Base-by-base conservation (phyloP, 1,140 invertebrate genomes). In the Sycophaga agraensis region DNA sequence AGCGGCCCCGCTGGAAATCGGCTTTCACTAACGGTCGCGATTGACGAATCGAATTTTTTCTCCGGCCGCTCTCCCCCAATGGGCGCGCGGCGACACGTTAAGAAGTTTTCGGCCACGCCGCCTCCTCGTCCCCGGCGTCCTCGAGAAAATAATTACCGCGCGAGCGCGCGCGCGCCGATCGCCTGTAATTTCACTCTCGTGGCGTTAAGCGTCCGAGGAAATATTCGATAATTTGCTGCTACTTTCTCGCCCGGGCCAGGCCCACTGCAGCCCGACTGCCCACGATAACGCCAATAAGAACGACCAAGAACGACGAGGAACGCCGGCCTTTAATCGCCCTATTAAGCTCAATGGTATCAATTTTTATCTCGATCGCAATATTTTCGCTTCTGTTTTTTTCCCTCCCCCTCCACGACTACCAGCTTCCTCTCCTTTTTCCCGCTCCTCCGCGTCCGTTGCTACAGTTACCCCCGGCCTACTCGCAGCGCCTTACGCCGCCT, bases 221-320 rank as follows among this genome's bases (percentile, higher is more conserved):
- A 67, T 69, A 68, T 66, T 65, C 62, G 66, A 67, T 66, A 65
- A 69, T 70, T 67, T 40, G 56, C 61, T 51, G 54, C 39, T 51
- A 61, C 51, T 65, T 68, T 68, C 46, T 50, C 39, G 57, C 66
- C 26, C 40, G 42, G 39, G 28, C 50, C 49, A 26, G 37, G 39
- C 40, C 26, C 1, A 3, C n/a, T 2, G 14, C 12, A 19, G 28
- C 8, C 4, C 50, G 55, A 21, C 37, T 50, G 8, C 34, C 17
- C 46, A 48, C 58, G 48, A 64, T 66, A 54, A 42, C 16, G 5
- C 37, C 51, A 42, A 42, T 26, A 57, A 34, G 40, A 48, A 57
- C n/a, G n/a, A n/a, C n/a, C n/a, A n/a, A n/a, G n/a, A n/a, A n/a
- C n/a, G n/a, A n/a, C n/a, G n/a, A n/a, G n/a, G n/a, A 46, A 57